Evolutionary conservation across 2,888 invertebrate genomes (phyloP), one percentile per base, ranked within the genome.

Genomic region (Zaprionus lineosus): DNA sequence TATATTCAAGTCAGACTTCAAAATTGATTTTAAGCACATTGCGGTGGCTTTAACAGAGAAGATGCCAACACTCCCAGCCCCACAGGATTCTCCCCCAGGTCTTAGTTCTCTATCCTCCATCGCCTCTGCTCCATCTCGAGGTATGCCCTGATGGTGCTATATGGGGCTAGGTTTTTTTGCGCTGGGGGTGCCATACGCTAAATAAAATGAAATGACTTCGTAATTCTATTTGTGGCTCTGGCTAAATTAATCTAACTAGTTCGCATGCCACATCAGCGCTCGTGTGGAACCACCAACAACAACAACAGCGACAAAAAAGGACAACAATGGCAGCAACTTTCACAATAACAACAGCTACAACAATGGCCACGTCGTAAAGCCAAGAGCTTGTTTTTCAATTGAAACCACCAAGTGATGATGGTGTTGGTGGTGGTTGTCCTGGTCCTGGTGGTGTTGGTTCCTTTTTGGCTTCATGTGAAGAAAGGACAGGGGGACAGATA

Each of bases 131-230:
- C n/a, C n/a, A n/a, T n/a, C n/a, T n/a, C n/a, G n/a, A n/a, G n/a
- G n/a, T n/a, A n/a, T n/a, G n/a, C n/a, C n/a, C n/a, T n/a, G n/a
- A n/a, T n/a, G n/a, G n/a, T n/a, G n/a, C n/a, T n/a, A n/a, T n/a
- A n/a, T n/a, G n/a, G n/a, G n/a, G n/a, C n/a, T n/a, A n/a, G 15
- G 56, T 50, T 60, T 57, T 57, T 59, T 5, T 37, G 28, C n/a
- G n/a, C 34, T 33, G n/a, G 41, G 74, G 70, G 48, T 66, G 71
- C 52, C 62, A 60, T 59, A 56, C 67, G 75, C 71, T 74, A 62
- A 81, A 81, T 86, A 86, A 81, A 86, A 84, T 84, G 81, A 81
- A 81, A 81, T 83, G 82, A 85, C 72, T 75, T 70, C 66, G 82
- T 82, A 82, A 82, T 82, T 82, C 85, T 86, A 83, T 86, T 86